Evolutionary conservation across 2,888 invertebrate species (phyloP), one percentile per base, ranked within the genome.

Genomic region (Bombylius discolor): DNA sequence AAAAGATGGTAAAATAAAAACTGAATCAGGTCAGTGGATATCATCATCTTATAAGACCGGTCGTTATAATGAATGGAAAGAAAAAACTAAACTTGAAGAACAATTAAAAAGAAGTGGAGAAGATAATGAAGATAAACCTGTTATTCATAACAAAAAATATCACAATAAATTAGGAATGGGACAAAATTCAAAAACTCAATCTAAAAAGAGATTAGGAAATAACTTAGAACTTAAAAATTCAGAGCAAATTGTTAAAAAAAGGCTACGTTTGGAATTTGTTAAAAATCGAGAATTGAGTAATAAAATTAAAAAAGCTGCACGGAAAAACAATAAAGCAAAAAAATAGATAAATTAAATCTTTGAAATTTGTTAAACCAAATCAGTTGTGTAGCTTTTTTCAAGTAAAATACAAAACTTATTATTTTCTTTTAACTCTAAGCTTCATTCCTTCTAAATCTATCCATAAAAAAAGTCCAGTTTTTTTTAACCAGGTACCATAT

Each of bases 11-110:
- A 91, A 88, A 75, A 95, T 99, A 62, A 85, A 87, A 65, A 97
- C 97, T 0, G 99, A 99, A 76, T 94, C 94, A 59, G 99, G 97
- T 23, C 85, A 82, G 0, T 91, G 92, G 83, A 93, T 99, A 64
- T 87, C 96, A 1, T 92, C 96, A 1, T 86, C 90, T 0, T 98
- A 90, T 76, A 96, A 96, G 76, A 88, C 91, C 58, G 89, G 95
- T 53, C 81, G 89, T 34, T 96, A 94, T 74, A 81, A 82, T 59
- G 83, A 85, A 55, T 96, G 96, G 96, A 84, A 87, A 65, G 83
- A 86, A 58, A 85, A 85, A 64, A 85, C 80, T 1, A 74, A 73
- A 63, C 69, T 74, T 53, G 73, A 74, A 58, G 73, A 72, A 32
- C 72, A 71, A 58, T 34, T 70, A 49, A 67, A 68, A 49, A 68